These are phyloP conservation scores for Coenobita brevimanus DNA, from an alignment of 1,140 invertebrate species.

Conservation along the genomic window DNA sequence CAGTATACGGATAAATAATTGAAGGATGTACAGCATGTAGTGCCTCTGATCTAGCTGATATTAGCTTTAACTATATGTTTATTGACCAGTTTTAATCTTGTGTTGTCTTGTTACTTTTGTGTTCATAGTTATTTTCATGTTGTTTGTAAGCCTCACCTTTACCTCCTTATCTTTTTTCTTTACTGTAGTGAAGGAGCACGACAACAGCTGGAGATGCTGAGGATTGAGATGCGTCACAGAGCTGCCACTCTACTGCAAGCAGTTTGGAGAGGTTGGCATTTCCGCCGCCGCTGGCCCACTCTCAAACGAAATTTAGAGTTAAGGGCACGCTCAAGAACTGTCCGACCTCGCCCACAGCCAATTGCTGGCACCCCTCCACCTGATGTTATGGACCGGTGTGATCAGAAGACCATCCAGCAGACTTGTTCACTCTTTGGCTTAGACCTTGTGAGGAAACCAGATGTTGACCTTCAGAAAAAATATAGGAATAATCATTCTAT, in stretches of 20 bases:
- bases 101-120: too few relatives aligned
- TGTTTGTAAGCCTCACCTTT: too few relatives aligned
- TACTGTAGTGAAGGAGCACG: conserved; percentile 94
- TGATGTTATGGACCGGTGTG: conserved; percentile 81
- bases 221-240: conserved; percentile 83
- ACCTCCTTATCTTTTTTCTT: too few relatives aligned
- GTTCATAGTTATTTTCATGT: too few relatives aligned
- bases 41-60: too few relatives aligned
- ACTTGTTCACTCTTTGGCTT: conserved; percentile 92
- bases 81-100: too few relatives aligned
- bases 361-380: conserved; percentile 81
- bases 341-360: conserved; percentile 81
- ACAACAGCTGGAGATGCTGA: conserved; percentile 88
- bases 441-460: conserved; percentile 81
- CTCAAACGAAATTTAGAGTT: conserved; percentile 74
- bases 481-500: too few relatives aligned
- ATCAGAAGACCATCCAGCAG: conserved; percentile 89
- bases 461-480: not conserved
- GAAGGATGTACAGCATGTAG: too few relatives aligned
- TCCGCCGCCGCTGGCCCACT: conserved; percentile 81
- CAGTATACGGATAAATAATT: too few relatives aligned
- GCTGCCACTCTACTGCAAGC: conserved; percentile 86
- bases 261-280: conserved; percentile 86
- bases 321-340: conserved; percentile 54
- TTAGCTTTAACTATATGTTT: too few relatives aligned